Evolutionary conservation across 2,113 vertebrate genomes (phyloP), one percentile per base, ranked within the genome.

Genomic region (Pelobates fuscus): DNA sequence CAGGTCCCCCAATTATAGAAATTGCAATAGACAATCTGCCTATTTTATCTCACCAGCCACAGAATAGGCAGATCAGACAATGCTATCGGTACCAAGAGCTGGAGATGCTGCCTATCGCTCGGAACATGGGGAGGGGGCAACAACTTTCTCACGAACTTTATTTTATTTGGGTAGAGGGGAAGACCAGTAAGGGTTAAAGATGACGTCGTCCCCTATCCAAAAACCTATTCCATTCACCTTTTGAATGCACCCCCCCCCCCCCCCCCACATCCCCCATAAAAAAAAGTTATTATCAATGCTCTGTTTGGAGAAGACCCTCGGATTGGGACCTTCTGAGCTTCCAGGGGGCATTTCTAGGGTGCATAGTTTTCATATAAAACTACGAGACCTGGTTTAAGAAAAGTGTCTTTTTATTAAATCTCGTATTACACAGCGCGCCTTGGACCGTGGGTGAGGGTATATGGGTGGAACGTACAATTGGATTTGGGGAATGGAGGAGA

Each of bases 361-460:
- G 24, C 20, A 71, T 20, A 37, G 11, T 60, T 60, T n/a, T 54
- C 30, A 2, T 25, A 26, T 29, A 7, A 41, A 1, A 41, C 37
- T 41, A 12, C 7, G 37, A 37, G 32, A 37, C 10, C 32, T 10
- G 32, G 10, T 6, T 37, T 6, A 37, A 37, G 32, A 37, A 37
- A 37, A 32, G 44, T 11, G 10, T 49, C 44, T 37, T 37, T 37
- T 37, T 55, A 2, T 7, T 20, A 52, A 54, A 54, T 18, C 49
- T 18, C 49, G 17, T 54, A n/a, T 17, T 54, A 6, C 15, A 54
- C 49, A n/a, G 4, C 18, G 24, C 30, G 27, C 54, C 5, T 2
- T 30, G 73, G 66, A 17, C 67, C 63, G 55, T 67, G 78, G 80
- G 70, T 59, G 64, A 12, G n/a, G 43, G 59, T 60, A 37, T 61